Conservation (phyloP, 2,113 vertebrate species). For the Mus pahari region DNA sequence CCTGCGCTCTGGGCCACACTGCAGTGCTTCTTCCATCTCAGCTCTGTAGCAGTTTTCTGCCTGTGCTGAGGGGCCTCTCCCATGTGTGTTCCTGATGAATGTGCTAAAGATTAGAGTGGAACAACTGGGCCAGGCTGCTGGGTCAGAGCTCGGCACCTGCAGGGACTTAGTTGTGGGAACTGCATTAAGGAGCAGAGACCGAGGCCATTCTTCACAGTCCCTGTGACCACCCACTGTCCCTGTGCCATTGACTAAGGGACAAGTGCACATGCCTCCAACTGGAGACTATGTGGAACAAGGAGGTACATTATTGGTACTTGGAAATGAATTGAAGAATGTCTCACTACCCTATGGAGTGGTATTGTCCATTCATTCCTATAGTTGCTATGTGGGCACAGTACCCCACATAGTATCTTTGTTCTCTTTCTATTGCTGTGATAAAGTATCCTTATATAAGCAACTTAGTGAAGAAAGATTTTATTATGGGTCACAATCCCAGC, state of each 20-base stretch:
- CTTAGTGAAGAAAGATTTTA: not conserved
- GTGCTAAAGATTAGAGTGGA: not conserved
- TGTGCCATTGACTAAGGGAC: not conserved
- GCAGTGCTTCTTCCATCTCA: not conserved
- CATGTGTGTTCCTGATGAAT: accelerated
- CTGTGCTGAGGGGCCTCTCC: not conserved
- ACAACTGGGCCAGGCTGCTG: not conserved
- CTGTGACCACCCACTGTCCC: too few relatives aligned
- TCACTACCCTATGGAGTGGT: not conserved
- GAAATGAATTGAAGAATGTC: not conserved
- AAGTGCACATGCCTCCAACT: not conserved
- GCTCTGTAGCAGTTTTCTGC: not conserved
- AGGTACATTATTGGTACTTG: not conserved
- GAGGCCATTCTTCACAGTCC: not conserved
- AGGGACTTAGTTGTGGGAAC: not conserved
- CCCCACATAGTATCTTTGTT: not conserved
- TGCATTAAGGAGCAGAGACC: not conserved
- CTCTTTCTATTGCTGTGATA: not conserved
- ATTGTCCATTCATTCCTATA: not conserved
- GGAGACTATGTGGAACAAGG: not conserved
- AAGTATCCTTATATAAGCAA: too few relatives aligned
- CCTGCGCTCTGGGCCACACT: not conserved
- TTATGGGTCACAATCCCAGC: not conserved
- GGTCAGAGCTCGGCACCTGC: not conserved
- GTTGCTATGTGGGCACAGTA: not conserved